Conservation (phyloP, 2,797 vertebrate species). For the Perodicticus potto region DNA sequence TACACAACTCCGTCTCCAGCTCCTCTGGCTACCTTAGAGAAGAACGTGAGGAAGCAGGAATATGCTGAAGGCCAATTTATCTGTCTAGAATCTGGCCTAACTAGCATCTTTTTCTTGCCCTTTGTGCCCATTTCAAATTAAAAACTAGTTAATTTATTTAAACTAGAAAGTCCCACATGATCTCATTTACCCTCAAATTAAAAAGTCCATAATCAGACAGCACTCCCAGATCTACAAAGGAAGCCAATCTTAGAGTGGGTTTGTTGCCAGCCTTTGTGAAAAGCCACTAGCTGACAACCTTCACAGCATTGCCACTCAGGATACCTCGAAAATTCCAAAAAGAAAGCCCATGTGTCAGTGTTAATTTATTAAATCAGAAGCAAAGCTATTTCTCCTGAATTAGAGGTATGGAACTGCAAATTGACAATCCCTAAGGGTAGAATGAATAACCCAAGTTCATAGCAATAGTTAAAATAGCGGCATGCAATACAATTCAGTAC, state of each 20-base stretch:
- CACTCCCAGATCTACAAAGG: neutral
- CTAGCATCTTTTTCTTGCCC: neutral
- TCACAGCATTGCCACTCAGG: neutral
- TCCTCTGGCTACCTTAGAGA: neutral
- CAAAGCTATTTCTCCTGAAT: constrained; percentile 1
- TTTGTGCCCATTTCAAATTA: neutral
- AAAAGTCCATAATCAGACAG: constrained; percentile 1
- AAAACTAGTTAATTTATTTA: constrained; percentile 44
- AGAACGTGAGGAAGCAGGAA: neutral
- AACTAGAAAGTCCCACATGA: neutral
- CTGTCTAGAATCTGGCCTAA: neutral
- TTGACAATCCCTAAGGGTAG: neutral
- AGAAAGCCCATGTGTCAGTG: neutral
- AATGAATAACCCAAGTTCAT: constrained; percentile 7
- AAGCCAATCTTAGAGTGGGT: neutral
- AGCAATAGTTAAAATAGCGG: constrained; percentile 61
- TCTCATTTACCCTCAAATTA: neutral
- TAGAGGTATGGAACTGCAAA: constrained; percentile 52
- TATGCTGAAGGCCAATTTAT: neutral
- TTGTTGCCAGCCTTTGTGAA: neutral
- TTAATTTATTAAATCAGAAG: constrained; percentile 65
- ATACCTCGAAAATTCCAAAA: neutral
- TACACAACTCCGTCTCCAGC: fast-evolving
- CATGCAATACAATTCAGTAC: constrained; percentile 13
- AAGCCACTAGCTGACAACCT: neutral